phyloP scores from a whole-genome alignment of 1,140 invertebrate genomes.

The Lycorma delicatula region DNA sequence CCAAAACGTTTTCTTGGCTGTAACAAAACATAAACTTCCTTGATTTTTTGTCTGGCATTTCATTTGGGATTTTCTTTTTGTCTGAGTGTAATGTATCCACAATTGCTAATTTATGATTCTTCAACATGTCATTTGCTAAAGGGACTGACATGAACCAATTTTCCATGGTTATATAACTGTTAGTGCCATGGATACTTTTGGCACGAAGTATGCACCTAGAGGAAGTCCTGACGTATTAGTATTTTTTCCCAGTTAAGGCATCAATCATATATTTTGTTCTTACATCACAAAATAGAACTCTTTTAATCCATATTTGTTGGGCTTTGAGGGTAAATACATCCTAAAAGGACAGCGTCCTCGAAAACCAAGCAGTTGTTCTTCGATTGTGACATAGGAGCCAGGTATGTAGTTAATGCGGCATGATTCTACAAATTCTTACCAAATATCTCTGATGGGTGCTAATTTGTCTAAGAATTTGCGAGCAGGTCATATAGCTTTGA shows the following conservation, averaged over 20 bases:
- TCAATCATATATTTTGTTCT: conserved; percentile 30
- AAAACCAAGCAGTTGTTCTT: conserved; percentile 32
- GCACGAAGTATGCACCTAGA: neutral
- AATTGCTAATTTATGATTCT: neutral
- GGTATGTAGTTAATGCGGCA: conserved; percentile 11
- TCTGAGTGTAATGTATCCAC: neutral
- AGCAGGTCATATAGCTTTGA: conserved; percentile 20
- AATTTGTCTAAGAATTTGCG: conserved; percentile 21
- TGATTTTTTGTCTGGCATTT: neutral
- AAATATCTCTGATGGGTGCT: conserved; percentile 22
- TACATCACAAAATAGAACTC: conserved; percentile 32
- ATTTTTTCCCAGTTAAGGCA: neutral
- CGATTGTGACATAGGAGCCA: conserved; percentile 9
- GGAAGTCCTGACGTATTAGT: neutral
- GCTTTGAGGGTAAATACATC: conserved; percentile 42
- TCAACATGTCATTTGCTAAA: neutral
- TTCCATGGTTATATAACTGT: neutral
- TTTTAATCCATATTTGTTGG: conserved; percentile 41
- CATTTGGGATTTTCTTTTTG: conserved; percentile 8
- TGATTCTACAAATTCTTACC: conserved; percentile 18
- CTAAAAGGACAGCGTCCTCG: conserved; percentile 35
- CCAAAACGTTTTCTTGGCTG: conserved; percentile 21
- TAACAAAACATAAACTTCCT: neutral
- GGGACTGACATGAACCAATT: neutral
- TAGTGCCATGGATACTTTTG: neutral